Conservation (phyloP, 2,797 vertebrate genomes). For the Enteromius trimaculatus region DNA sequence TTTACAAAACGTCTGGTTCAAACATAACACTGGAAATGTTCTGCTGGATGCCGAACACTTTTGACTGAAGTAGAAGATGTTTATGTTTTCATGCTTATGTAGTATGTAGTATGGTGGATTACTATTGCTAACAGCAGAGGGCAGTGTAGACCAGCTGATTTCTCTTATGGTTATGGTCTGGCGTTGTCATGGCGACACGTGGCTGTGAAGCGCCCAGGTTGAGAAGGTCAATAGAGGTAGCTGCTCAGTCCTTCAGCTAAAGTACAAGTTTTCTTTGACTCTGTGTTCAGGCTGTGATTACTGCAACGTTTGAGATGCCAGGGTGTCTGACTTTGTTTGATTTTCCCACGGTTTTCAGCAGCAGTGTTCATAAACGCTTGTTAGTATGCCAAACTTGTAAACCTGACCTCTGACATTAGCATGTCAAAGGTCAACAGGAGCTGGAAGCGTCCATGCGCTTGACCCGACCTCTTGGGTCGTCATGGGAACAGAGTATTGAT, state of each 20-base stretch:
- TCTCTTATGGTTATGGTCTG: not conserved
- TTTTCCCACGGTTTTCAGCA: not conserved
- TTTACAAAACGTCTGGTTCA: not conserved
- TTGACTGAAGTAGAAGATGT: not conserved
- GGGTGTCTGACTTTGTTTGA: not conserved
- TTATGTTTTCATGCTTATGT: not conserved
- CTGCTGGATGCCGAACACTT: not conserved
- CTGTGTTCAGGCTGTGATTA: not conserved
- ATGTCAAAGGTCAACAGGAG: conserved; percentile 11
- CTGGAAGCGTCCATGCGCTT: not conserved
- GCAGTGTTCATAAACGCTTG: not conserved
- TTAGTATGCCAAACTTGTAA: conserved; percentile 1
- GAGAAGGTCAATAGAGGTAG: not conserved
- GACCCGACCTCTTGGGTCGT: not conserved
- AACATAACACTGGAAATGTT: not conserved
- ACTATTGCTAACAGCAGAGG: conserved; percentile 69
- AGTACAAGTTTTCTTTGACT: not conserved
- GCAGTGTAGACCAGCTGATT: conserved; percentile 64
- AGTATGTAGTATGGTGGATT: not conserved
- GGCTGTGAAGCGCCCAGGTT: not conserved
- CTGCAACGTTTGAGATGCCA: not conserved
- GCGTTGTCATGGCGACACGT: not conserved
- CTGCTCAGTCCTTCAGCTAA: not conserved
- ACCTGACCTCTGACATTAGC: not conserved
- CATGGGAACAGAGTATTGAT: conserved; percentile 13